Conservation (phyloP, 1,140 invertebrate species). For the Zaprionus capensis region DNA sequence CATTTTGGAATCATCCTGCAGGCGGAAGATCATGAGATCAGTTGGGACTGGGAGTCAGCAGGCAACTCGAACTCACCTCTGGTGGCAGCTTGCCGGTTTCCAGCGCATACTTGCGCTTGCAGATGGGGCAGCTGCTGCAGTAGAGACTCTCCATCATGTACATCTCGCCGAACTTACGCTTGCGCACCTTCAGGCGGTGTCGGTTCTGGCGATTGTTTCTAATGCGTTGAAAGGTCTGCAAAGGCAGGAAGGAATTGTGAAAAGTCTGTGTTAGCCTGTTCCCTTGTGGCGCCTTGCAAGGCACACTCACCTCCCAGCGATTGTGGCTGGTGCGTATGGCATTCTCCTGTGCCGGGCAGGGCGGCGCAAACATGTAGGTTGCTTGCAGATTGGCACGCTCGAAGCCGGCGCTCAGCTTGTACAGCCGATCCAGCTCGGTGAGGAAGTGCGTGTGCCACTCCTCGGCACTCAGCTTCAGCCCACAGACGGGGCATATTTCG, state of each 20-base stretch:
- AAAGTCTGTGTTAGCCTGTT: not conserved
- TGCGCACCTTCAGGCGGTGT: conserved; percentile 86
- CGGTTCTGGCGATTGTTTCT: conserved; percentile 91
- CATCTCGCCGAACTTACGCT: conserved; percentile 88
- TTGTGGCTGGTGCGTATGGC: conserved; percentile 87
- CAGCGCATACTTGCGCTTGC: conserved; percentile 88
- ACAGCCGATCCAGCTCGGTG: conserved; percentile 91
- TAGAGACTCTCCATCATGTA: conserved; percentile 84
- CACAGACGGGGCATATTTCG: conserved; percentile 90
- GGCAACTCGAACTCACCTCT: conserved; percentile 86
- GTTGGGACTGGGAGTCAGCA: no score
- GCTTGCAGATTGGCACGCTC: conserved; percentile 84
- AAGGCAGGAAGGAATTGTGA: not conserved
- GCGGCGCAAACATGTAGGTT: conserved; percentile 81
- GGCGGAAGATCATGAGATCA: not conserved
- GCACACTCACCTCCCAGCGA: conserved; percentile 88
- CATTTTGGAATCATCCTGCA: conserved; percentile 67
- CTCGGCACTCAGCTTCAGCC: conserved; percentile 88
- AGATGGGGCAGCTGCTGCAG: conserved; percentile 90
- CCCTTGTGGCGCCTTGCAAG: not conserved
- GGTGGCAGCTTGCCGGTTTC: conserved; percentile 87
- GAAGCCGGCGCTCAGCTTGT: conserved; percentile 86
- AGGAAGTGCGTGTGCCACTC: conserved; percentile 92
- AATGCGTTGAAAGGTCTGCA: conserved; percentile 91
- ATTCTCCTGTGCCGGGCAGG: conserved; percentile 84